Evolutionary conservation across 2,888 invertebrate genomes (phyloP).

Genomic region (Agonopterix heracliana): DNA sequence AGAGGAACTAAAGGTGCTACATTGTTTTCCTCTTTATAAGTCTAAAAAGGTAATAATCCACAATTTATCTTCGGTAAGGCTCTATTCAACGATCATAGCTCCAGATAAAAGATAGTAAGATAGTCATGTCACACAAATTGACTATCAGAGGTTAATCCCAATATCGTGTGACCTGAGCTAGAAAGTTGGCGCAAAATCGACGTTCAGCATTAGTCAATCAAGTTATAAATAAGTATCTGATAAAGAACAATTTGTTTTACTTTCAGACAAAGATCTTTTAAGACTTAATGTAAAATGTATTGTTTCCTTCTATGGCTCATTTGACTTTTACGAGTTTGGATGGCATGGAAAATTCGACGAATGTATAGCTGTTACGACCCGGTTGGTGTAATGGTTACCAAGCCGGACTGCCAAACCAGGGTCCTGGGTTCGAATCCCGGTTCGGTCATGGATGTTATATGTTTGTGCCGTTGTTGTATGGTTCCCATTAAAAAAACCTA

Average conservation of each 20-base stretch:
- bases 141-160: slow-evolving; percentile 11
- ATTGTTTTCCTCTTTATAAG: neutral
- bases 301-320: no score
- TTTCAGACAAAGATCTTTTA: slow-evolving; percentile 9
- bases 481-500: no score
- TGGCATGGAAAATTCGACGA: no score
- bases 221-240: slow-evolving; percentile 14
- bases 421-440: no score
- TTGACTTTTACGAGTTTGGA: no score
- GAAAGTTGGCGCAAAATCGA: slow-evolving; percentile 10
- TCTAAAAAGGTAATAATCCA: neutral
- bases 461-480: no score
- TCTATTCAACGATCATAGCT: slow-evolving; percentile 4
- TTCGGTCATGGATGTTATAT: no score
- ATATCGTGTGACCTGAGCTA: slow-evolving; percentile 11
- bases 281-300: neutral
- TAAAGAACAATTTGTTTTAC: slow-evolving; percentile 12
- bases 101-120: neutral
- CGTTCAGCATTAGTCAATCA: slow-evolving; percentile 16
- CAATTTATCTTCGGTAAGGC: slow-evolving; percentile 2
- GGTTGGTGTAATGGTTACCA: no score
- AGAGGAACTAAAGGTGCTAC: neutral
- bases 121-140: slow-evolving; percentile 8
- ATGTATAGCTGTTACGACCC: no score
- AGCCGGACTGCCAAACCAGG: no score